Evolutionary conservation across 2,888 invertebrate species (phyloP), one percentile per base, ranked within the genome.

Genomic region (Agrochola lychnidis): DNA sequence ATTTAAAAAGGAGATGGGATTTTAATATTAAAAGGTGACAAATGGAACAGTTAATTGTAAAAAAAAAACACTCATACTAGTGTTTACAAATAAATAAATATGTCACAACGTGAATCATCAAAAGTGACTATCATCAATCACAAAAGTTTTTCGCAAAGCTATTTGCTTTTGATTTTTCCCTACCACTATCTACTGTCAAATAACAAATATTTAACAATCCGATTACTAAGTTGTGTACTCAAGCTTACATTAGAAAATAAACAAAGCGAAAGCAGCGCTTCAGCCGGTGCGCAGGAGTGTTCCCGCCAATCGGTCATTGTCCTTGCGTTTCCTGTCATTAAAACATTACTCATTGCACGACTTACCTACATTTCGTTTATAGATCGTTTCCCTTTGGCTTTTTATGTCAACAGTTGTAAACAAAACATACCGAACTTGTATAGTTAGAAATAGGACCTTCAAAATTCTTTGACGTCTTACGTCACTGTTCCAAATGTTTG

Each of bases 281-380:
- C 78, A 85, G 81, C 74, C 80, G 72, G 61, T 84, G 82, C 83
- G 87, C 89, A 82, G 89, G 89, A 88, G 85, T 87, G 88, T 83
- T 85, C 81, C 83, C 71, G 82, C 88, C 90, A 91, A 93, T 94
- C 93, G 94, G 93, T 93, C 94, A 92, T 92, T 91, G 94, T 92
- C 91, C 93, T 91, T 90, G 82, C 87, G 88, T 91, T 92, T 92
- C 91, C 92, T 91, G 92, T 90, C 90, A 88, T 91, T 90, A 90
- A 40, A 88, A 84, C 91, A 90, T 91, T 91, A 91, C 88, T 91
- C 90, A 92, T 91, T 89, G 82, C 84, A 89, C 76, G 83, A 81
- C 77, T 85, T 87, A 82, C 85, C 87, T 88, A 88, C 89, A 90
- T 91, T 89, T 87, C 85, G 85, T 82, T 89, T 86, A 88, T 87